Percentiles rank a stretch among this genome's conserved stretches.
Conservation (phyloP, 2,113 vertebrate genomes). For the human region GRCh38 chr6:90809001-90809500, state of each 20-base stretch:
- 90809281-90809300: not conserved
- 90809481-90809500: not conserved
- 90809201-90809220: not conserved
- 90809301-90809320: not conserved
- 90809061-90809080: not conserved
- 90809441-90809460: not conserved
- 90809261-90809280: not conserved
- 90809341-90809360: not conserved
- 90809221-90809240: not conserved
- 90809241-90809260: not conserved
- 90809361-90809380: not conserved
- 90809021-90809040: not conserved
- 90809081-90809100: not conserved
- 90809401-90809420: not conserved
- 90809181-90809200: not conserved
- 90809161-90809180: not conserved
- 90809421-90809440: not conserved
- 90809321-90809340: not conserved
- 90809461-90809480: not conserved
- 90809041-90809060: not conserved
- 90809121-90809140: slow-evolving; percentile 10
- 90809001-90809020: slow-evolving; percentile 13
- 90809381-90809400: not conserved
- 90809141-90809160: not conserved
- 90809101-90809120: not conserved